Conservation (phyloP, 2,113 vertebrate genomes). For the Pachycephala philippinensis region DNA sequence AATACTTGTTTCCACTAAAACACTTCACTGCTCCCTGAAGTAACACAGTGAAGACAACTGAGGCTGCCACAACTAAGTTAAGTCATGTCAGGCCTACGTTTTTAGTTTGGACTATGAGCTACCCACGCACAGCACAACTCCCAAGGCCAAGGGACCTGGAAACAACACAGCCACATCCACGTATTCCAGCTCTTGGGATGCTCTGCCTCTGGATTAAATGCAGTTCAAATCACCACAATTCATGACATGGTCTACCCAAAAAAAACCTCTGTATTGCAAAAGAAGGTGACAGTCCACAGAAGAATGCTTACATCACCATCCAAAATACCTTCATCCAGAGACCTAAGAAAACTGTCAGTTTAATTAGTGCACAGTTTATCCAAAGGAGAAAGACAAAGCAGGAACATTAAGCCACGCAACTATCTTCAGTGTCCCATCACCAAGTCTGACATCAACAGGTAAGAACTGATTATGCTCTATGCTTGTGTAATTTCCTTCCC, state of each 20-base stretch:
- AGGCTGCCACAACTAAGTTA: conserved; percentile 2
- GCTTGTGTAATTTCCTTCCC: not conserved
- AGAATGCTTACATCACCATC: not conserved
- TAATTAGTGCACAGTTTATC: not conserved
- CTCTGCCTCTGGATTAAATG: not conserved
- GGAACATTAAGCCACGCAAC: not conserved
- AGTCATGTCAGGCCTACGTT: not conserved
- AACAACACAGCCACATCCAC: not conserved
- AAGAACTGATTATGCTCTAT: not conserved
- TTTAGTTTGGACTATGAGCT: not conserved
- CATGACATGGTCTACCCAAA: not conserved
- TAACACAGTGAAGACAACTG: conserved; percentile 3
- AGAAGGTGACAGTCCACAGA: not conserved
- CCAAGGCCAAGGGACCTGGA: not conserved
- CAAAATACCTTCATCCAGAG: not conserved
- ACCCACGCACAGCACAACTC: not conserved
- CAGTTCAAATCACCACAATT: not conserved
- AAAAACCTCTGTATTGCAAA: not conserved
- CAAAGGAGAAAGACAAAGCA: not conserved
- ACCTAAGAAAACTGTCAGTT: not conserved
- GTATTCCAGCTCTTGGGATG: not conserved
- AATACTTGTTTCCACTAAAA: not conserved
- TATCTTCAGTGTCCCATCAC: not conserved
- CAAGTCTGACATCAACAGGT: not conserved
- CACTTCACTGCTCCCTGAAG: conserved; percentile 3